Conservation (phyloP, 2,888 invertebrate genomes). For the Tachystola acroxantha region DNA sequence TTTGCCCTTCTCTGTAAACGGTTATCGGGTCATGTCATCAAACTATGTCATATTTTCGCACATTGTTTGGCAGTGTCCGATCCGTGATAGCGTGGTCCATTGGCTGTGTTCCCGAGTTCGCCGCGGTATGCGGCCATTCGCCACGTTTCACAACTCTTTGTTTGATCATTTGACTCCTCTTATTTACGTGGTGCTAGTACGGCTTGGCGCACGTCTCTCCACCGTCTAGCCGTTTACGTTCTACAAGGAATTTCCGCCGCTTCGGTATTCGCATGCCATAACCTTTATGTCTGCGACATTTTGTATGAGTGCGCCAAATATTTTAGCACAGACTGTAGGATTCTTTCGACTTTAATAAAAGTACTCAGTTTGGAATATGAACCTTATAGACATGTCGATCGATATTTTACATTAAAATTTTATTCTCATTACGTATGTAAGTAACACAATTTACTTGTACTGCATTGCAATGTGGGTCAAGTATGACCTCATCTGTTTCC, state of each 20-base stretch:
- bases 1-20: too few relatives aligned
- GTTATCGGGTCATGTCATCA: constrained; percentile 13
- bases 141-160: constrained; percentile 68
- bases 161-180: constrained; percentile 55
- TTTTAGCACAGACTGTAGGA: constrained; percentile 42
- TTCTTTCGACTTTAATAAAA: constrained; percentile 7
- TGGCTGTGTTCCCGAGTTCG: constrained; percentile 62
- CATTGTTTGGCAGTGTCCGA: constrained; percentile 35
- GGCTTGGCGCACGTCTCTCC: constrained; percentile 60
- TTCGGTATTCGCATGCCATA: constrained; percentile 56
- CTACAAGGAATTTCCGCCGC: constrained; percentile 61
- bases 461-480: constrained; percentile 3
- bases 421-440: background rate
- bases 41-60: constrained; percentile 44
- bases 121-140: constrained; percentile 54
- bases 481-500: constrained; percentile 5
- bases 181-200: constrained; percentile 50
- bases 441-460: background rate
- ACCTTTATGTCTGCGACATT: constrained; percentile 53
- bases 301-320: constrained; percentile 52
- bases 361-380: background rate
- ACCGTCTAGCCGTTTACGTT: constrained; percentile 66
- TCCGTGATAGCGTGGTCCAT: constrained; percentile 48
- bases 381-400: constrained; percentile 1
- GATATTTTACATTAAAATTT: background rate